Base-by-base conservation (phyloP, 1,140 invertebrate genomes). In the Lerema accius region DNA sequence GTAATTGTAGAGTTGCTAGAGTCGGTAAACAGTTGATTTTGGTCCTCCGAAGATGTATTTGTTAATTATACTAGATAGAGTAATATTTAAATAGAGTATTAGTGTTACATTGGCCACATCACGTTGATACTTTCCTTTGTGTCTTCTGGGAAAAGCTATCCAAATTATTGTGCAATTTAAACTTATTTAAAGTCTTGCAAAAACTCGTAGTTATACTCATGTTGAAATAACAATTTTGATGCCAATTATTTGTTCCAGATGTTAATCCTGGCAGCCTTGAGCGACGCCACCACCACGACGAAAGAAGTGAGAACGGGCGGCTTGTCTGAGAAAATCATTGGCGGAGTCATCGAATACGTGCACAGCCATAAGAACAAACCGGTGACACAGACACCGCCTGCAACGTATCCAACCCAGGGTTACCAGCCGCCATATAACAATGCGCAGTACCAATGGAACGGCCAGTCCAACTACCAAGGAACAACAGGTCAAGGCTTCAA, bases 291-390 rank as follows among this genome's bases (percentile, higher is more conserved):
- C 9, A 19, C 72, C n/a, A 69, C 67, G 26, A 70, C 72, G 32
- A 77, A 79, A 60, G 82, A 84, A 59, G 64, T 69, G 0, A 56
- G 78, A 50, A 87, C 82, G 4, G 72, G 71, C 0, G 71, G 67
- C 0, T 63, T 86, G 6, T 82, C 87, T 0, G 87, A 90, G 53
- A 88, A 88, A 58, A 85, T 90, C 10, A 81, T 89, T 6, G 84
- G 81, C 4, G 82, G 86, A 4, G 81, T 89, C 9, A 89, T 90
- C 10, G 85, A 90, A 45, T 82, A 87, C 2, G 84, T 87, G 1
- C 84, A 87, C 26, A 84, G 72, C 17, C 85, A 90, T 49, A 90
- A 90, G 63, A 82, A 82, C 63, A 87, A 86, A 17, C 82, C 84
- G 0, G 32, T 60, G 0, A 51, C 63, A 0, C 74, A 73, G 48